These are phyloP conservation scores for Eurystomus gularis DNA, from an alignment of 2,113 vertebrate species.

Conservation along the genomic window DNA sequence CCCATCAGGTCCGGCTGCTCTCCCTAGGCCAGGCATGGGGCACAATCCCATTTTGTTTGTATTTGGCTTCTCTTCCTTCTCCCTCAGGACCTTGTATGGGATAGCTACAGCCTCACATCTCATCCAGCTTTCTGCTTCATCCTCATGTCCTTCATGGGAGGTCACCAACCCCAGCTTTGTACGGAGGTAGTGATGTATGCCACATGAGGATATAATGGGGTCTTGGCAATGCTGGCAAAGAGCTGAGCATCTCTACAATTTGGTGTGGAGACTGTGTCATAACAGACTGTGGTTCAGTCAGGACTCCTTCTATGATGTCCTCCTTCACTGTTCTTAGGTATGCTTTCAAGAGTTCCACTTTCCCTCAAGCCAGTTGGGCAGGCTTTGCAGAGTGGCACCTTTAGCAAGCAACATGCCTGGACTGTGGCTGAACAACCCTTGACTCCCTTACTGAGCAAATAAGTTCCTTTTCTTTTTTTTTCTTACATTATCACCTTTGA, in stretches of 20 bases:
- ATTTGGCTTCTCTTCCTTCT: not conserved
- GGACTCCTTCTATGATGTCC: not conserved
- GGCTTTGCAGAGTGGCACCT: not conserved
- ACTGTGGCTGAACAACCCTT: not conserved
- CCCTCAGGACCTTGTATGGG: accelerated
- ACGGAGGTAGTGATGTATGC: too few relatives aligned
- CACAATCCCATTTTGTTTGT: too few relatives aligned
- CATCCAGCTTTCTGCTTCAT: not conserved
- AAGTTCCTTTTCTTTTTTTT: not conserved
- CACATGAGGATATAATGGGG: accelerated
- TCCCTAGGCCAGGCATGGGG: accelerated
- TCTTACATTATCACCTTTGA: not conserved
- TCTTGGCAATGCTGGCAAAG: not conserved
- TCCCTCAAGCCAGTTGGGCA: not conserved
- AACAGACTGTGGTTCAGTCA: not conserved
- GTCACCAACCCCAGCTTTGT: not conserved
- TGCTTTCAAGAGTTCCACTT: not conserved
- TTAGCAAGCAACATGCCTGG: not conserved
- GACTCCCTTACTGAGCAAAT: not conserved
- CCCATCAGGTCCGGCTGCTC: not conserved
- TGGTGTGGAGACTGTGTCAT: accelerated
- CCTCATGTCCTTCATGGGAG: not conserved
- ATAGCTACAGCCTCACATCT: not conserved
- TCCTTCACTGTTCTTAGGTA: not conserved
- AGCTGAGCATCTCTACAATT: not conserved